These are phyloP conservation scores for Sminthurinus aureus DNA, from an alignment of 2,888 invertebrate species.

Conservation along the genomic window DNA sequence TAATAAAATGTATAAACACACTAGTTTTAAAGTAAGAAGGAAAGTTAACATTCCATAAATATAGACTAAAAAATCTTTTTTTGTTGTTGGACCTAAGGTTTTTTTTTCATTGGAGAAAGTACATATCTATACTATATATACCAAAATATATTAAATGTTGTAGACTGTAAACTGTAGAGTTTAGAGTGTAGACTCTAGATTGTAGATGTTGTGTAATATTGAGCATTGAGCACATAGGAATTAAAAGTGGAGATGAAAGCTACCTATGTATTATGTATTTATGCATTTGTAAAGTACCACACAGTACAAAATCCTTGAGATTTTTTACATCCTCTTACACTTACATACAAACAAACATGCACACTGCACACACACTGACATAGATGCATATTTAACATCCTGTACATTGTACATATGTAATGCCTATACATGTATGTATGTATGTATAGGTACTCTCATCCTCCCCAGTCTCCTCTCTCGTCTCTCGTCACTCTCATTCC, in stretches of 20 bases:
- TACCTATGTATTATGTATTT: too few species aligned
- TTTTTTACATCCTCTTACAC: too few species aligned
- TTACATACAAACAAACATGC: too few species aligned
- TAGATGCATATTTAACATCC: too few species aligned
- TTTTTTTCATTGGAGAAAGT: not conserved
- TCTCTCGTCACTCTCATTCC: not conserved
- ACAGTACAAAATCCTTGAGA: too few species aligned
- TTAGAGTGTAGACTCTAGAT: too few species aligned
- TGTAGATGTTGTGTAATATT: not conserved
- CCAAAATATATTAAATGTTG: too few species aligned
- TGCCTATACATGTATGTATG: not conserved
- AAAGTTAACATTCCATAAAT: not conserved
- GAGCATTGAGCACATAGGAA: not conserved
- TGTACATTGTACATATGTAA: not conserved
- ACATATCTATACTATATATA: too few species aligned
- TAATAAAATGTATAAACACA: not conserved
- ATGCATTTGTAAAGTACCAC: too few species aligned
- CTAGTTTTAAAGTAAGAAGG: not conserved
- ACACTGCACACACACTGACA: too few species aligned
- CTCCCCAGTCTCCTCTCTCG: not conserved
- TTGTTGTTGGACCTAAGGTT: not conserved
- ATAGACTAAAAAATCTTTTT: not conserved
- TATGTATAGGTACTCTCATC: not conserved
- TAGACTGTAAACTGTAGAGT: too few species aligned
- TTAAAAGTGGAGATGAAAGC: too few species aligned